These are phyloP conservation scores for Lucilia sericata DNA, from an alignment of 1,140 invertebrate genomes.

Conservation along the genomic window DNA sequence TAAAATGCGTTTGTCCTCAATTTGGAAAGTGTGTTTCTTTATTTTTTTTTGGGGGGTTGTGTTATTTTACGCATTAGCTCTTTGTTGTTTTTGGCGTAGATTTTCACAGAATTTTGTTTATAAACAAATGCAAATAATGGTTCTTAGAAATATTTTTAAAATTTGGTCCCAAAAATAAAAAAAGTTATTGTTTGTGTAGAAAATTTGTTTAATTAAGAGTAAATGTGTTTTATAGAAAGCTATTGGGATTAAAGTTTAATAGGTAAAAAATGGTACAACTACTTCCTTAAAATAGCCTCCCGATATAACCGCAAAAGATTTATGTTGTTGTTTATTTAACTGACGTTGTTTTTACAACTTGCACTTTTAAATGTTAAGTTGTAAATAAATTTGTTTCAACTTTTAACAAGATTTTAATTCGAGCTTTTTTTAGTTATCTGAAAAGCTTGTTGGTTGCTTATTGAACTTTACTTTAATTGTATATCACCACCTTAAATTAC, in stretches of 20 bases:
- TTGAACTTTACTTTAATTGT: background rate
- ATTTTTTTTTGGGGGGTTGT: background rate
- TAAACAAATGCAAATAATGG: conserved; percentile 26
- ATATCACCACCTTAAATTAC: background rate
- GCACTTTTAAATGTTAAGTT: too few species aligned
- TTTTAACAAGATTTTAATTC: too few species aligned
- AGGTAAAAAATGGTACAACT: too few species aligned
- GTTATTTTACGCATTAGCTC: background rate
- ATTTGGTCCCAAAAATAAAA: background rate
- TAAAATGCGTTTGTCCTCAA: conserved; percentile 35
- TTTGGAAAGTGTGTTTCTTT: background rate
- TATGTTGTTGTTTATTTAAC: too few species aligned
- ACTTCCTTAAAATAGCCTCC: too few species aligned
- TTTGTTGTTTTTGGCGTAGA: background rate
- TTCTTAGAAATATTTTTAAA: conserved; percentile 3
- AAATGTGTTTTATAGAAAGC: too few species aligned
- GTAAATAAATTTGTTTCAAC: too few species aligned
- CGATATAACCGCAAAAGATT: too few species aligned
- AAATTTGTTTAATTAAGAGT: background rate
- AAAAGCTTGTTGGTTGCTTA: background rate
- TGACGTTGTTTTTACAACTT: too few species aligned
- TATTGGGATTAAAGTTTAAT: too few species aligned
- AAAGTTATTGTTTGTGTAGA: background rate
- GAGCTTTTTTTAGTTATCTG: too few species aligned
- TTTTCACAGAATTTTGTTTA: background rate